phyloP scores from a whole-genome alignment of 2,113 vertebrate genomes.

The Nothobranchius furzeri region DNA sequence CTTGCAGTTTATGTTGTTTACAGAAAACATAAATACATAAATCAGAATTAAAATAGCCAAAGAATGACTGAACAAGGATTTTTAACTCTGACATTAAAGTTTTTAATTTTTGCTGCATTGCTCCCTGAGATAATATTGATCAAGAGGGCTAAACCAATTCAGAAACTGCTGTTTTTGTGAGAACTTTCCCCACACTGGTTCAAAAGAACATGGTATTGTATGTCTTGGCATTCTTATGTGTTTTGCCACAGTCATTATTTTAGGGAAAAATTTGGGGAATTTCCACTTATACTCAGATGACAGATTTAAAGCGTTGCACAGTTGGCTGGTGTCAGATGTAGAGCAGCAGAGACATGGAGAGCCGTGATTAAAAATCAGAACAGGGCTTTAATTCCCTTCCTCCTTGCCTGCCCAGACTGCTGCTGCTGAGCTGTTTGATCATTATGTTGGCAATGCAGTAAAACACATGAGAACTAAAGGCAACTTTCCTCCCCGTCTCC shows the following conservation, averaged over 20 bases:
- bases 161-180: background rate
- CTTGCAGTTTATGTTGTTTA: background rate
- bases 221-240: slow-evolving; percentile 41
- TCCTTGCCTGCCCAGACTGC: slow-evolving; percentile 61
- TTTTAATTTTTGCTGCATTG: background rate
- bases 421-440: slow-evolving; percentile 72
- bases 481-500: slow-evolving; percentile 46
- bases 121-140: background rate
- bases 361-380: slow-evolving; percentile 76
- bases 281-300: slow-evolving; percentile 64
- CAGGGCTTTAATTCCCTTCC: slow-evolving; percentile 67
- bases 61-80: background rate
- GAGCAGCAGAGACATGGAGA: slow-evolving; percentile 46
- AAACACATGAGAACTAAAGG: slow-evolving; percentile 48
- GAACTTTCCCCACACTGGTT: background rate
- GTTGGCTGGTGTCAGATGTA: slow-evolving; percentile 71
- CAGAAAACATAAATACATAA: background rate
- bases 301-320: slow-evolving; percentile 59
- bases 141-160: background rate
- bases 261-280: slow-evolving; percentile 63
- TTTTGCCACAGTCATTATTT: slow-evolving; percentile 47
- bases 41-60: background rate
- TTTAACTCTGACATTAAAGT: background rate
- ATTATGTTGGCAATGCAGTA: slow-evolving; percentile 44
- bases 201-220: slow-evolving; percentile 24